Base-by-base conservation (phyloP, 2,888 invertebrate species). In the Liodrosophila aerea region DNA sequence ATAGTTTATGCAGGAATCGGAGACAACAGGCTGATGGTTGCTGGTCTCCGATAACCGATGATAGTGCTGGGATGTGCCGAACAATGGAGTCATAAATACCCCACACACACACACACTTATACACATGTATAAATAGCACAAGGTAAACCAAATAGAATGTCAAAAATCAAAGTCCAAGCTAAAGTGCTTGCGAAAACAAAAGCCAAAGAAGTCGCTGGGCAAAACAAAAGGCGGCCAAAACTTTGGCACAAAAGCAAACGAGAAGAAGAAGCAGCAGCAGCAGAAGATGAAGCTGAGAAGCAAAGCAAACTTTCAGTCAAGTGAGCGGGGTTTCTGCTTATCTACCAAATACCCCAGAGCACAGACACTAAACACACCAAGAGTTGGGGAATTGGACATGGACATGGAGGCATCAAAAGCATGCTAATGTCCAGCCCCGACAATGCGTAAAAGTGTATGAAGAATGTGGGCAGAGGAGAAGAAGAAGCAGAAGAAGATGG, bases 151-250 rank as follows among this genome's bases (percentile, higher is more conserved):
- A 80, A 80, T 67, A 80, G 83, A 78, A 81, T 85, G 85, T 80
- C 85, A 85, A 81, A 81, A 85, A 83, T 85, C 84, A 83, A 85
- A 81, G 86, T 78, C 80, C 62, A 66, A 64, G 66, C 62, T 53
- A 68, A 76, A 72, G 73, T 72, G 73, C 66, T 64, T 62, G 69
- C 46, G 74, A 73, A 85, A 80, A 80, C 83, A 85, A 74, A 77
- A 77, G 85, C 62, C 70, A 84, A 76, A 73, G 69, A 66, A 81
- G 60, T 64, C 76, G 73, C 73, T 62, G 58, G 57, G 59, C 62
- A 58, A 81, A 78, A 65, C 73, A 78, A 76, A 83, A 70, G 83
- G 67, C 46, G 64, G 68, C 74, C 67, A 76, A 64, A 80, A 82
- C 69, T 78, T 85, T 69, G 46, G 40, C 43, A 63, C 56, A 73